A percentile compares a stretch with the other conserved stretches of the same genome.
Conservation (phyloP, 2,888 invertebrate species). For the Drosophila antonietae region DNA sequence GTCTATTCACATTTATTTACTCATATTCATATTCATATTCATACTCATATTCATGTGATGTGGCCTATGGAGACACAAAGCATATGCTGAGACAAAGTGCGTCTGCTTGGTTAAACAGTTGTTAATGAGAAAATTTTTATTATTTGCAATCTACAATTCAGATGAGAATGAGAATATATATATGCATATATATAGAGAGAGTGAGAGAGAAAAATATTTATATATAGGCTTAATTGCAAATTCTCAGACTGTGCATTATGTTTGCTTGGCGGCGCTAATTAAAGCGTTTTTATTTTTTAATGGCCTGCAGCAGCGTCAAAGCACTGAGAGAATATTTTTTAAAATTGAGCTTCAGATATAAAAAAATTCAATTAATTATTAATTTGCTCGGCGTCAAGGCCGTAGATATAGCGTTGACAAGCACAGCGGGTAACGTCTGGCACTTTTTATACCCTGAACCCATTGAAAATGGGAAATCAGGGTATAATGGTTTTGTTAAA, state of each 20-base stretch:
- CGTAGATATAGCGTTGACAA: conserved; percentile 10
- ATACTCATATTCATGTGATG: not conserved
- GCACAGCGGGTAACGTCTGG: conserved; percentile 15
- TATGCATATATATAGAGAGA: not conserved
- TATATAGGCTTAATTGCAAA: not conserved
- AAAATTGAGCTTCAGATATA: conserved; percentile 14
- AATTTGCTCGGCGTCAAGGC: conserved; percentile 53
- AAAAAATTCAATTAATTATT: conserved; percentile 67
- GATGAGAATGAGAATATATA: not conserved
- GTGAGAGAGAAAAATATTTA: not conserved
- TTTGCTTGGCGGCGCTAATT: conserved; percentile 6
- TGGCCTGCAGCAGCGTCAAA: not conserved
- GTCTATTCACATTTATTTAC: not conserved
- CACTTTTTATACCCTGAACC: not conserved
- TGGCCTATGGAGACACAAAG: not conserved
- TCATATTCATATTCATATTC: not conserved
- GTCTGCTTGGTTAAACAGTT: not conserved
- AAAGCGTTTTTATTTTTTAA: not conserved
- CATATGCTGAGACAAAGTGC: not conserved
- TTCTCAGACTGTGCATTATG: conserved; percentile 1
- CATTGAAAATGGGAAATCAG: too few relatives aligned
- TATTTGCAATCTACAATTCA: not conserved
- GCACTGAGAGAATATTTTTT: not conserved
- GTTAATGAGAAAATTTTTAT: not conserved
- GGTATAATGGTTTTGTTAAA: too few relatives aligned